Conservation (phyloP, 2,113 vertebrate genomes). For the Crypturellus undulatus region DNA sequence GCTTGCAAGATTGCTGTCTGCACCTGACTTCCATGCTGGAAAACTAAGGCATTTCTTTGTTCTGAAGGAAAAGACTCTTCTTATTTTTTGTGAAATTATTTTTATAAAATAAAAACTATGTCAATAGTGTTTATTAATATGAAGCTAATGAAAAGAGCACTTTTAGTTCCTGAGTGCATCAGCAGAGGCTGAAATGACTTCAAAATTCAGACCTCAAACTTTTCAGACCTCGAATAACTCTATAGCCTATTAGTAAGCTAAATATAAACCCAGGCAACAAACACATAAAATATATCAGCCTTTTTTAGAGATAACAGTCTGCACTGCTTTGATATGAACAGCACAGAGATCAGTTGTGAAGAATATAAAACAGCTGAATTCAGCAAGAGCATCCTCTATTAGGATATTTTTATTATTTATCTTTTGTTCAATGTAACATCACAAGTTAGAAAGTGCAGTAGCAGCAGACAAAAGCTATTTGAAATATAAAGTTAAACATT, state of each 20-base stretch:
- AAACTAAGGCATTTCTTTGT: neutral
- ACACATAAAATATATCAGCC: neutral
- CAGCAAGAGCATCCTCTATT: neutral
- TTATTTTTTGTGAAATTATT: neutral
- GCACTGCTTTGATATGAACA: constrained; percentile 22
- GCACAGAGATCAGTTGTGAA: neutral
- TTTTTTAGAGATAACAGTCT: constrained; percentile 20
- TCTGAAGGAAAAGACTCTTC: neutral
- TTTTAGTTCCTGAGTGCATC: neutral
- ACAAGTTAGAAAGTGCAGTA: neutral
- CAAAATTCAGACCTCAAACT: neutral
- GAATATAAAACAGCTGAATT: constrained; percentile 2
- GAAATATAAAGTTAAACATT: neutral
- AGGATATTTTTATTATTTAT: neutral
- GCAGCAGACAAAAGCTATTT: neutral
- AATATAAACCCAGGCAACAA: constrained; percentile 2
- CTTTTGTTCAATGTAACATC: neutral
- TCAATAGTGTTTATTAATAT: neutral
- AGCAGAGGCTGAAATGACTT: neutral
- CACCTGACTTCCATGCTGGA: neutral
- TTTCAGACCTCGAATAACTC: neutral
- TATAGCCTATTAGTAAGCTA: neutral
- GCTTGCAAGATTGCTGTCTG: neutral
- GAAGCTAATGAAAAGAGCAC: neutral
- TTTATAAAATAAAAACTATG: neutral